Evolutionary conservation across 2,888 invertebrate species (phyloP), one percentile per base, ranked within the genome.

Genomic region (Apotomis turbidana): DNA sequence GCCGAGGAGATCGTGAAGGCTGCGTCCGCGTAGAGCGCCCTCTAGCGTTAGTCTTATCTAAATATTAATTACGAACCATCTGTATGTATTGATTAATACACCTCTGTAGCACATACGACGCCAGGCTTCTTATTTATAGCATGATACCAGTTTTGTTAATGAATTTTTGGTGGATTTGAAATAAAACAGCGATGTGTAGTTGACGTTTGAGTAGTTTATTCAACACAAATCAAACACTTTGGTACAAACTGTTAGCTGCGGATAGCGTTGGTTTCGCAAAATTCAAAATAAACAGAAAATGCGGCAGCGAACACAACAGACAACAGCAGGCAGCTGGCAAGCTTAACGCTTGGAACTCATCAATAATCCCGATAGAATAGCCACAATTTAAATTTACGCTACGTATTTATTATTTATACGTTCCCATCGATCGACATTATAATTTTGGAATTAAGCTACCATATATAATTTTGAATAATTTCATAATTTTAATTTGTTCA

Each of bases 1-100:
- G 98, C 97, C 67, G 98, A 99, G 91, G 98, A 98, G 78, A 94
- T 99, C 79, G 96, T 98, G 69, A 97, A 97, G 90, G 98, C 99
- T 76, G 94, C 95, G n/a, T 80, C 88, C 13, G 87, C 86, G 84
- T 92, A 89, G 83, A 76, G 71, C 9, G 62, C 71, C 27, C 62
- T 36, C 74, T 73, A 82, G 80, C 76, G 83, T 85, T 90, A 89
- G 88, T 83, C 77, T 80, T 83, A 82, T 75, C 74, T 67, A 41
- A 79, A 76, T 74, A 85, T 86, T 84, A 82, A 85, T 81, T 84
- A 66, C 84, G 82, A 84, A 84, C 84, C 83, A 82, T 83, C 79
- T 83, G 78, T 84, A 84, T 83, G 81, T 71, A 71, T 27, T 15
- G 89, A 88, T 88, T 88, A 90, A 90, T 78, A 79, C 82, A 81